Conservation (phyloP, 1,140 invertebrate species). For the Drosophila teissieri region DNA sequence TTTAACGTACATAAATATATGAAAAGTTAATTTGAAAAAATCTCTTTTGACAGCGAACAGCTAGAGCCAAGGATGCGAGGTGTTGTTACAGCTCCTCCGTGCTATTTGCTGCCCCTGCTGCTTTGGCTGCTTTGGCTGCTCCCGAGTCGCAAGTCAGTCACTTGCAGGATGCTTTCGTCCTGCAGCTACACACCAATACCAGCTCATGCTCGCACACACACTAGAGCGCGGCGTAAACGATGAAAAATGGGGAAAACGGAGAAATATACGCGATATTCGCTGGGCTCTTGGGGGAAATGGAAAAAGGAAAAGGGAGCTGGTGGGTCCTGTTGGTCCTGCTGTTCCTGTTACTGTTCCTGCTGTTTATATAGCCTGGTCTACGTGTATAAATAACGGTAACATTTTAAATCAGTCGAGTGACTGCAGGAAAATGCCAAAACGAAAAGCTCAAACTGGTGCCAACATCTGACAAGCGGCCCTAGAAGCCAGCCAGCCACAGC, state of each 20-base stretch:
- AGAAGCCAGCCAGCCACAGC: constrained; percentile 18
- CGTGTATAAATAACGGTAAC: constrained; percentile 83
- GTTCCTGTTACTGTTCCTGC: constrained; percentile 18
- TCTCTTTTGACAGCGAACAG: constrained; percentile 75
- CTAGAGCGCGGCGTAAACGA: constrained; percentile 60
- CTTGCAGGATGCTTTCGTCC: constrained; percentile 71
- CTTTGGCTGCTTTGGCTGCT: constrained; percentile 31
- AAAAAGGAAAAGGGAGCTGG: constrained; percentile 3
- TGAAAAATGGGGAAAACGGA: constrained; percentile 73
- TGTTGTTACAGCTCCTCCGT: constrained; percentile 27
- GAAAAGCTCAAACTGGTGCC: constrained; percentile 71
- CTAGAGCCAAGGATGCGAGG: constrained; percentile 31
- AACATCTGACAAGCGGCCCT: constrained; percentile 58
- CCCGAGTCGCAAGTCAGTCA: constrained; percentile 75
- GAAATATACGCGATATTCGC: constrained; percentile 35
- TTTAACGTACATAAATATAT: constrained; percentile 82
- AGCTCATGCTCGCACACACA: constrained; percentile 14
- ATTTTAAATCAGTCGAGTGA: constrained; percentile 82
- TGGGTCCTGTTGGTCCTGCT: constrained; percentile 2
- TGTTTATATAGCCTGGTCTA: constrained; percentile 74
- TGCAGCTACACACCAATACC: constrained; percentile 46
- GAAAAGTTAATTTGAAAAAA: constrained; percentile 84
- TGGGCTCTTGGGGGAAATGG: constrained; percentile 6
- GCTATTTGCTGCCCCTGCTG: constrained; percentile 25
- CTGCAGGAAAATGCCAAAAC: constrained; percentile 76